phyloP scores from a whole-genome alignment of 2,888 invertebrate genomes.

The Microplitis manilae region DNA sequence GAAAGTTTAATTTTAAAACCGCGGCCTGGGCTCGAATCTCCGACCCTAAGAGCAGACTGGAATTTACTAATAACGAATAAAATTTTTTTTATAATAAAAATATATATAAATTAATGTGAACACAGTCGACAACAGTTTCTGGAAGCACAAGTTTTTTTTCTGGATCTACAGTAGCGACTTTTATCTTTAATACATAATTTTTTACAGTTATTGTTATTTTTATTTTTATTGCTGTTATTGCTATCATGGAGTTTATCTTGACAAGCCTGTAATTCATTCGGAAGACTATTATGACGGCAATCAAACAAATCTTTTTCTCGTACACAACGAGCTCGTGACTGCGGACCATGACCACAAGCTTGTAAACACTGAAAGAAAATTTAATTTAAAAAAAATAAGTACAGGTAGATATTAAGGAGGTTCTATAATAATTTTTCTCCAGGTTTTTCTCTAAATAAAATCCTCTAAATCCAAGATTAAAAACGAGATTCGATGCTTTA shows the following conservation, averaged over 20 bases:
- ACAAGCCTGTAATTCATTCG: constrained; percentile 74
- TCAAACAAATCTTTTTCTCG: constrained; percentile 70
- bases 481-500: too few relatives aligned
- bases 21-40: too few relatives aligned
- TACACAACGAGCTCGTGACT: constrained; percentile 75
- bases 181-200: constrained; percentile 65
- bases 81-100: too few relatives aligned
- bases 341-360: constrained; percentile 76
- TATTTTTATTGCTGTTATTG: constrained; percentile 48
- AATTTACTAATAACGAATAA: too few relatives aligned
- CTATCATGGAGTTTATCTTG: constrained; percentile 59
- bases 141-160: too few relatives aligned
- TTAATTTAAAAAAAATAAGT: constrained; percentile 39
- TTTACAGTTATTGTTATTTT: constrained; percentile 47
- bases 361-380: constrained; percentile 75
- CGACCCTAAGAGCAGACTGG: too few relatives aligned
- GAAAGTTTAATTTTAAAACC: not conserved
- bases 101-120: too few relatives aligned
- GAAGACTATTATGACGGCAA: constrained; percentile 75
- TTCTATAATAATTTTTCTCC: not conserved
- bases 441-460: not conserved
- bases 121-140: too few relatives aligned
- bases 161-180: constrained; percentile 71
- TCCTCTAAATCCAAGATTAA: not conserved
- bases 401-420: not conserved